phyloP scores from a whole-genome alignment of 2,113 vertebrate species.

The Dipodomys ordii region DNA sequence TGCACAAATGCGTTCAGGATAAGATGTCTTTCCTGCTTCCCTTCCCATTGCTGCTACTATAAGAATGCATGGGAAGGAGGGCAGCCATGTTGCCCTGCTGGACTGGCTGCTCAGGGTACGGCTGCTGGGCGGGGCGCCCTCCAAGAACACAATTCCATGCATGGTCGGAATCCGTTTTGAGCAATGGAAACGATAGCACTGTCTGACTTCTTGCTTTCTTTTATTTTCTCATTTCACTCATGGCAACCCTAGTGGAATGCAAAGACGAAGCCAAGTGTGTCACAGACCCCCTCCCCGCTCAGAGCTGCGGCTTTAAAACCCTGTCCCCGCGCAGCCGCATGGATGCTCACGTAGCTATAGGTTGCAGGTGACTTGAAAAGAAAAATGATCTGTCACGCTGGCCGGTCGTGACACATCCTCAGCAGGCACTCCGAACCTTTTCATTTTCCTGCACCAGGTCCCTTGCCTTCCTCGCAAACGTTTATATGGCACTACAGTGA shows the following conservation, averaged over 20 bases:
- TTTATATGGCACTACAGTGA: background rate
- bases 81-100: background rate
- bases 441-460: background rate
- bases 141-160: slow-evolving; percentile 72
- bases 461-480: background rate
- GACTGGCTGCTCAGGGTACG: background rate
- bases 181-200: slow-evolving; percentile 66
- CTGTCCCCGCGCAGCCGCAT: background rate
- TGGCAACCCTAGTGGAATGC: slow-evolving; percentile 1
- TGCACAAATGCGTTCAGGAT: background rate
- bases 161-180: slow-evolving; percentile 57
- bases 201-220: slow-evolving; percentile 64
- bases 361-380: slow-evolving; percentile 24
- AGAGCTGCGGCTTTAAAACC: background rate
- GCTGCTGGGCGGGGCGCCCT: slow-evolving; percentile 4
- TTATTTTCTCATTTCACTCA: slow-evolving; percentile 51
- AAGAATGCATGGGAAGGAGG: background rate
- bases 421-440: background rate
- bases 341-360: background rate
- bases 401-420: background rate
- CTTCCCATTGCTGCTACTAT: background rate
- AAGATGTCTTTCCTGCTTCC: background rate
- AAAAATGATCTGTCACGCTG: background rate
- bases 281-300: background rate
- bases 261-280: slow-evolving; percentile 63